These are phyloP conservation scores for Euura saliciscinereae DNA, from an alignment of 1,140 invertebrate genomes.

Conservation along the genomic window DNA sequence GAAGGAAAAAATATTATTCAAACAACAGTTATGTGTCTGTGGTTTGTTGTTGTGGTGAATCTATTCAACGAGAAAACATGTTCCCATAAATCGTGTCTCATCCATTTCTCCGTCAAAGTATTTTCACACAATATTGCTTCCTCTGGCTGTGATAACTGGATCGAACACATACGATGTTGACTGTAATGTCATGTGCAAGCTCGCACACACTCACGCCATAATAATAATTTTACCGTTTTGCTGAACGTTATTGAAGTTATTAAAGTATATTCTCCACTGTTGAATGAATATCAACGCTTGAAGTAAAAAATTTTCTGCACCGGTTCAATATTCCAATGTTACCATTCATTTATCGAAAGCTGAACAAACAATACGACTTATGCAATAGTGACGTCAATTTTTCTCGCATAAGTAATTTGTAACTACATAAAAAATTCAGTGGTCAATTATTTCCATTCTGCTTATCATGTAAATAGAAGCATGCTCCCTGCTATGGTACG, in stretches of 20 bases:
- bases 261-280: not conserved
- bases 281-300: conserved; percentile 8
- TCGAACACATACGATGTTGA: conserved; percentile 55
- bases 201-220: conserved; percentile 55
- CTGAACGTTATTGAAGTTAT: not conserved
- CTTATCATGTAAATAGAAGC: conserved; percentile 32
- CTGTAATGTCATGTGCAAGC: conserved; percentile 57
- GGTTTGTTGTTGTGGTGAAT: not conserved
- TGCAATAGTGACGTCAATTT: no score
- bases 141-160: conserved; percentile 55
- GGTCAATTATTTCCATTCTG: not conserved
- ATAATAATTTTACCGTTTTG: conserved; percentile 35
- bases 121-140: conserved; percentile 44
- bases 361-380: not conserved
- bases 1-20: no score
- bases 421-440: not conserved
- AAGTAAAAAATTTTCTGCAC: not conserved
- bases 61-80: not conserved
- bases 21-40: no score
- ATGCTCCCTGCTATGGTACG: conserved; percentile 35
- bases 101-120: not conserved
- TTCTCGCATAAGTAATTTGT: no score
- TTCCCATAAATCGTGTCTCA: not conserved
- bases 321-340: no score
- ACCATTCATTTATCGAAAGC: not conserved